Evolutionary conservation across 2,888 invertebrate genomes (phyloP).

Genomic region (Ditula angustiorana): DNA sequence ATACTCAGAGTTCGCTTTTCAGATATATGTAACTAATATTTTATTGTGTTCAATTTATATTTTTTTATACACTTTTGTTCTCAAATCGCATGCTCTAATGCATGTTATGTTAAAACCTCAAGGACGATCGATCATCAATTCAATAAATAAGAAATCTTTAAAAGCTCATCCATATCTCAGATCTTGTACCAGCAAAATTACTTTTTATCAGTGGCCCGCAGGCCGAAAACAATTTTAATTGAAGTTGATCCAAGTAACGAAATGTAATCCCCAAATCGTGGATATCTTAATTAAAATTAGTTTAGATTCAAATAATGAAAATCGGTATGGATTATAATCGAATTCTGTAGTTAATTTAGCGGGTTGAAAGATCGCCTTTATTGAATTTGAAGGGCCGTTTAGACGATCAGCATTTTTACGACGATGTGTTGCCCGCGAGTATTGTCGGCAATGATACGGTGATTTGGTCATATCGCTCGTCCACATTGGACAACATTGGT

Average conservation of each 20-base stretch:
- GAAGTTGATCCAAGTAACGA: slow-evolving; percentile 31
- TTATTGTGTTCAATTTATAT: no score
- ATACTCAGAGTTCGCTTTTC: no score
- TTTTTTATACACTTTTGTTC: no score
- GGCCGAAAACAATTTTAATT: slow-evolving; percentile 38
- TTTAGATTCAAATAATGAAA: slow-evolving; percentile 32
- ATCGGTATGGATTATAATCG: slow-evolving; percentile 21
- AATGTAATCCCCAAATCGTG: slow-evolving; percentile 36
- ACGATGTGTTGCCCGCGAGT: no score
- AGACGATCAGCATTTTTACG: no score
- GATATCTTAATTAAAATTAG: slow-evolving; percentile 35
- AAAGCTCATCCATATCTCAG: slow-evolving; percentile 27
- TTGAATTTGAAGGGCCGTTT: no score
- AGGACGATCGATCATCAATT: slow-evolving; percentile 20
- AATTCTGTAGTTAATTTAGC: slow-evolving; percentile 18
- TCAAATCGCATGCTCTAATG: background rate
- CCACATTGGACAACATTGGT: no score
- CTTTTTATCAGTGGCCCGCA: slow-evolving; percentile 38
- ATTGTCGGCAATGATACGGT: no score
- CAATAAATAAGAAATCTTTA: slow-evolving; percentile 18
- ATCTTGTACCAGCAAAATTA: slow-evolving; percentile 32
- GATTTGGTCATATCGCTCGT: no score
- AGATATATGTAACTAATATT: no score
- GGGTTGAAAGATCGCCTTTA: background rate
- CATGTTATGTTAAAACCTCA: background rate